Conservation (phyloP, 2,113 vertebrate genomes). For the Megalops atlanticus region DNA sequence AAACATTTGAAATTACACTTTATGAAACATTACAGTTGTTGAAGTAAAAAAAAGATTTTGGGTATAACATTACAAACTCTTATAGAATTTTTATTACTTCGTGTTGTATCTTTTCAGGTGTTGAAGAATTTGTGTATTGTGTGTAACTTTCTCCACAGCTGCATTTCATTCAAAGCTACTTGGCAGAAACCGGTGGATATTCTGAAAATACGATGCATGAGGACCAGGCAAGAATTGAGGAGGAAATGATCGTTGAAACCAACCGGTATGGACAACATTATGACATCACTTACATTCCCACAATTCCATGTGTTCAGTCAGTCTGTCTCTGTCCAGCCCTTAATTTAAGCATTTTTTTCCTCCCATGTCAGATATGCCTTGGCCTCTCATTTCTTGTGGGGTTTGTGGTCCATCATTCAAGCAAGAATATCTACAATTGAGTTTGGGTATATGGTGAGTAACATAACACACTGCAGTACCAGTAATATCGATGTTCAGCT, state of each 20-base stretch:
- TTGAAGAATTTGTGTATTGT: too few relatives aligned
- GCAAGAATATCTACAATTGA: conserved; percentile 90
- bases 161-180: conserved; percentile 82
- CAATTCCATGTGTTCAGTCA: neutral
- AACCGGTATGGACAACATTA: conserved; percentile 70
- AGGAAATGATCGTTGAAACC: conserved; percentile 79
- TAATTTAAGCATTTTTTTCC: neutral
- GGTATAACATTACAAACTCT: too few relatives aligned
- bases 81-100: too few relatives aligned
- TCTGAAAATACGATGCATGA: neutral
- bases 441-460: conserved; percentile 91
- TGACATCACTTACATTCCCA: neutral
- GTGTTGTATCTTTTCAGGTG: too few relatives aligned
- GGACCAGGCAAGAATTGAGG: conserved; percentile 71
- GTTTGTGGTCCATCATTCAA: conserved; percentile 92
- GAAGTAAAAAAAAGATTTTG: too few relatives aligned
- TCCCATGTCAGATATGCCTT: conserved; percentile 75
- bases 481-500: too few relatives aligned
- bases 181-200: conserved; percentile 64
- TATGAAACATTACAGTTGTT: too few relatives aligned
- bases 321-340: neutral
- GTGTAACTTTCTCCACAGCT: conserved; percentile 66
- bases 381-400: conserved; percentile 95
- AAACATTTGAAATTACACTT: too few relatives aligned
- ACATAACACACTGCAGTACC: neutral